Evolutionary conservation across 2,888 invertebrate species (phyloP).

Genomic region (Parnassius orleans): DNA sequence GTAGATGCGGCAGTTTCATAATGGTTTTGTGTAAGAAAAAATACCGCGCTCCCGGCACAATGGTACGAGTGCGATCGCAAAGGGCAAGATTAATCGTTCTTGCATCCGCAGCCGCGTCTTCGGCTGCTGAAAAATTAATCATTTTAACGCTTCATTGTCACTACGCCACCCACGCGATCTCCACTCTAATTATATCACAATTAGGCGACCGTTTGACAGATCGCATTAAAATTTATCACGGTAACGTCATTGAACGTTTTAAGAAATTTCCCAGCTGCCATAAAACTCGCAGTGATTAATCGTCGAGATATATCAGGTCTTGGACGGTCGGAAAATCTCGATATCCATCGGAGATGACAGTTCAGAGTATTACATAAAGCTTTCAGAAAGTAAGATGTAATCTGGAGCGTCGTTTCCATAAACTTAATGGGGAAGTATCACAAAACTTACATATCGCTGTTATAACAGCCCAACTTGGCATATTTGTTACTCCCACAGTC

Average conservation of each 20-base stretch:
- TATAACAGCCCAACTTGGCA: slow-evolving; percentile 80
- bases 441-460: slow-evolving; percentile 80
- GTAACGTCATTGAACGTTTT: slow-evolving; percentile 41
- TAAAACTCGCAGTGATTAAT: slow-evolving; percentile 66
- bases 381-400: slow-evolving; percentile 79
- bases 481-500: slow-evolving; percentile 80
- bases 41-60: slow-evolving; percentile 72
- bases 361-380: slow-evolving; percentile 71
- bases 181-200: slow-evolving; percentile 76
- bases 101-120: slow-evolving; percentile 58
- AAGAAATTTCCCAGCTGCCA: slow-evolving; percentile 57
- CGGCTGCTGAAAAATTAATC: slow-evolving; percentile 74
- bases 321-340: slow-evolving; percentile 38
- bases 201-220: slow-evolving; percentile 74
- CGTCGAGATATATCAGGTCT: slow-evolving; percentile 34
- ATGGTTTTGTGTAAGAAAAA: slow-evolving; percentile 78
- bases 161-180: slow-evolving; percentile 65
- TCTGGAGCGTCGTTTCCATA: slow-evolving; percentile 77
- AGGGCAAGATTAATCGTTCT: slow-evolving; percentile 78
- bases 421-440: slow-evolving; percentile 79
- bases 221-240: slow-evolving; percentile 64
- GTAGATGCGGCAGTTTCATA: slow-evolving; percentile 65
- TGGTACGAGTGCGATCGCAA: slow-evolving; percentile 59
- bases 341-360: slow-evolving; percentile 52
- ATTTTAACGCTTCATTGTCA: slow-evolving; percentile 78